phyloP scores from a whole-genome alignment of 2,888 invertebrate species.

The Aphrophora alni region DNA sequence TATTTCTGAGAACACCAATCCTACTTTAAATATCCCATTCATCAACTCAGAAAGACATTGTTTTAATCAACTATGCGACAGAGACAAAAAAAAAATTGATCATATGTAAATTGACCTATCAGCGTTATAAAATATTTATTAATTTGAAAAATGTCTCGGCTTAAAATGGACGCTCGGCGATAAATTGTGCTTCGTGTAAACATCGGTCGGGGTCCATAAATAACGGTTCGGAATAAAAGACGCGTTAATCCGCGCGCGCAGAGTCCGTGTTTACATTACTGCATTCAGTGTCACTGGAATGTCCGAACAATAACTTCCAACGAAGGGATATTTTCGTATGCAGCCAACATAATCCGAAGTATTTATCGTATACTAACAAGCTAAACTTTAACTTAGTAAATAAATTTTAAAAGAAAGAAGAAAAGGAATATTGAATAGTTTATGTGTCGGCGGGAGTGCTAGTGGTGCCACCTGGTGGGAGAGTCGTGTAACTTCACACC shows the following conservation, averaged over 20 bases:
- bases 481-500: slow-evolving; percentile 4
- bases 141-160: not conserved
- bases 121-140: not conserved
- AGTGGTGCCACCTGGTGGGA: slow-evolving; percentile 6
- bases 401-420: slow-evolving; percentile 1
- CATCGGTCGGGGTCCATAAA: not conserved
- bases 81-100: no score
- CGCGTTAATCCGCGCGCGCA: not conserved
- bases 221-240: not conserved
- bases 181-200: not conserved
- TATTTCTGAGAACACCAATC: no score
- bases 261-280: not conserved
- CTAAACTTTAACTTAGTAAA: not conserved
- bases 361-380: slow-evolving; percentile 1
- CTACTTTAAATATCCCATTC: no score
- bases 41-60: no score
- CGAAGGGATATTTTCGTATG: not conserved
- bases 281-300: not conserved
- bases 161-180: not conserved
- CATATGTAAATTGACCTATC: not conserved
- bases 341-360: not conserved
- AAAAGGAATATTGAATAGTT: slow-evolving; percentile 2
- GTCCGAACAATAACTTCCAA: not conserved
- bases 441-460: slow-evolving; percentile 9
- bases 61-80: no score